Percentiles rank a stretch among this genome's conserved stretches.
phyloP scores from a whole-genome alignment of 2,113 vertebrate species.

The Gymnorhina tibicen region DNA sequence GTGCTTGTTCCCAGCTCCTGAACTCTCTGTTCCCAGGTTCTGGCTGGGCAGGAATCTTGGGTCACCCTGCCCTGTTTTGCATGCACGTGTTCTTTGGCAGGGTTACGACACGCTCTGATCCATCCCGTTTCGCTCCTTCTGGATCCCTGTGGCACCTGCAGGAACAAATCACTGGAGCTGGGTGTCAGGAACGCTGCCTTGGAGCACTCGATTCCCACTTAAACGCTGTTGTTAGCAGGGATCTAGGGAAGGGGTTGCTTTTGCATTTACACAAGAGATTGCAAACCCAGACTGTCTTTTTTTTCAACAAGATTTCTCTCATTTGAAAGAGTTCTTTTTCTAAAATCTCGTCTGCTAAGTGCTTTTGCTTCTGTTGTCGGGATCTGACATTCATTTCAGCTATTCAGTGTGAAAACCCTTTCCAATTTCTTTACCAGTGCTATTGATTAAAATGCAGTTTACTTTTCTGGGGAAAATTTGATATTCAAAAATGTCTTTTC shows the following conservation, averaged over 20 bases:
- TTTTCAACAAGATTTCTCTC: background rate
- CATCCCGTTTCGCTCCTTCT: background rate
- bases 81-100: background rate
- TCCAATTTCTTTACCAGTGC: background rate
- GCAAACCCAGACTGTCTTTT: background rate
- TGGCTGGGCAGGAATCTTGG: background rate
- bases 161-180: background rate
- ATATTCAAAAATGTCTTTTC: conserved; percentile 45
- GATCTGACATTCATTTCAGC: background rate
- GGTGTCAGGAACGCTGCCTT: background rate
- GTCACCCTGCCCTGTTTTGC: background rate
- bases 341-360: background rate
- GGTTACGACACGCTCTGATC: background rate
- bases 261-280: background rate
- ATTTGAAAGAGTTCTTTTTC: background rate
- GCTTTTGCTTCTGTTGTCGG: background rate
- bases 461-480: conserved; percentile 29
- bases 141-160: background rate
- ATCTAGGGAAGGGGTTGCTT: background rate
- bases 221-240: background rate
- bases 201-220: background rate
- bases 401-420: background rate
- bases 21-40: background rate
- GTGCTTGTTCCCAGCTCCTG: background rate
- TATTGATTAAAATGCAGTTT: conserved; percentile 44